Conservation (phyloP, 2,797 vertebrate genomes). For the Hirundo rustica region DNA sequence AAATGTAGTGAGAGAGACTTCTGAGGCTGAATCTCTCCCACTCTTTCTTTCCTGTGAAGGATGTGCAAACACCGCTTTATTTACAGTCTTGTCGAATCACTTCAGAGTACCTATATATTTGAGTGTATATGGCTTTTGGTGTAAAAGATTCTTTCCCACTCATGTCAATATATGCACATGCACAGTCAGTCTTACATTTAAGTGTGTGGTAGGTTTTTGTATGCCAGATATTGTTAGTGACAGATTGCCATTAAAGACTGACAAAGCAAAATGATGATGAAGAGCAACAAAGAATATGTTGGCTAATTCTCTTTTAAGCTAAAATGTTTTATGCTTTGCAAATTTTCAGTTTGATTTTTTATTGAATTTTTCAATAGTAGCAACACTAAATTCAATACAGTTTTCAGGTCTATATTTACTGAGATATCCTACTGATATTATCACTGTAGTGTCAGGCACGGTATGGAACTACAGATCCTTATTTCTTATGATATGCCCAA, state of each 20-base stretch:
- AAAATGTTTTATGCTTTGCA: background rate
- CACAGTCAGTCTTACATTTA: background rate
- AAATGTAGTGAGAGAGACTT: background rate
- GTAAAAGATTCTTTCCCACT: background rate
- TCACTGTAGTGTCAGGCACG: background rate
- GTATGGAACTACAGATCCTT: background rate
- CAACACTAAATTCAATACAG: background rate
- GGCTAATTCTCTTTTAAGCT: background rate
- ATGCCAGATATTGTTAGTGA: background rate
- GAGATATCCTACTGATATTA: background rate
- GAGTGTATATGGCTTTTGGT: background rate
- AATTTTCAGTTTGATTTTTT: background rate
- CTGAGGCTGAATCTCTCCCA: background rate
- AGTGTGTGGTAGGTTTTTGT: background rate
- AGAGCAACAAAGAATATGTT: background rate
- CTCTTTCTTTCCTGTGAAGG: background rate
- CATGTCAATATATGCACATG: background rate
- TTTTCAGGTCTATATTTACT: background rate
- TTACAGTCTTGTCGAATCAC: background rate
- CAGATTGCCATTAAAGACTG: background rate
- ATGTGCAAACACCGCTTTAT: background rate
- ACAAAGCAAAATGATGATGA: conserved; percentile 21
- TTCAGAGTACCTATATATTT: background rate
- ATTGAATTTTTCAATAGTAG: background rate
- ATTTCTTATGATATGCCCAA: background rate